Base-by-base conservation (phyloP, 2,888 invertebrate genomes). In the Phortica magna region DNA sequence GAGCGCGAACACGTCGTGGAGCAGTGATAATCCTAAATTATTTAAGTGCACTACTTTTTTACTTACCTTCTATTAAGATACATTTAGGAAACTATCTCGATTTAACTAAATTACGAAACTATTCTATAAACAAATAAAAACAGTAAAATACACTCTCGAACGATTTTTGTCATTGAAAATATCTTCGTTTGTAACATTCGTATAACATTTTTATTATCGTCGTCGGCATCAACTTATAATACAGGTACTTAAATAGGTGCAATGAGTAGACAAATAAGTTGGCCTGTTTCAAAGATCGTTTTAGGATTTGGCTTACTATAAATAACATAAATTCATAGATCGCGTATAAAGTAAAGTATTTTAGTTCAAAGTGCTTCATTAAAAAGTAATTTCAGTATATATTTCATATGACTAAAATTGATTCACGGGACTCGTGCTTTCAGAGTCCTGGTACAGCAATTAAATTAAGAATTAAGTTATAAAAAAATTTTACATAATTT, bases 381-480 rank as follows among this genome's bases (percentile, higher is more conserved):
- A 77, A 74, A 82, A 70, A 75, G 77, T 80, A 81, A 79, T 79
- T 82, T 81, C 82, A 80, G 83, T 82, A 83, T 82, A 84, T 88
- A 88, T 82, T 84, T 83, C 84, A 89, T 71, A 90, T 89, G 90
- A 89, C 89, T 89, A 90, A 83, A 82, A 83, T 88, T 86, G 83
- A 86, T 83, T 84, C 79, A 81, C 80, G 80, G 84, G 82, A 77
- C 72, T 48, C 75, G 79, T 73, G 70, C 39, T 9, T 22, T 76
- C 78, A 43, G 48, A n/a, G 76, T 70, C 82, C 84, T 78, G 85
- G 77, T 84, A 81, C 83, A 86, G 79, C 80, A 81, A 84, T 89
- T 84, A 80, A 76, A 76, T 84, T 86, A 88, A 74, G 75, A 78
- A 85, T 89, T 87, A 89, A 82, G 88, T 89, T 85, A 87, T 83